These are phyloP conservation scores for Lates calcarifer DNA, from an alignment of 2,113 vertebrate genomes.

Conservation along the genomic window DNA sequence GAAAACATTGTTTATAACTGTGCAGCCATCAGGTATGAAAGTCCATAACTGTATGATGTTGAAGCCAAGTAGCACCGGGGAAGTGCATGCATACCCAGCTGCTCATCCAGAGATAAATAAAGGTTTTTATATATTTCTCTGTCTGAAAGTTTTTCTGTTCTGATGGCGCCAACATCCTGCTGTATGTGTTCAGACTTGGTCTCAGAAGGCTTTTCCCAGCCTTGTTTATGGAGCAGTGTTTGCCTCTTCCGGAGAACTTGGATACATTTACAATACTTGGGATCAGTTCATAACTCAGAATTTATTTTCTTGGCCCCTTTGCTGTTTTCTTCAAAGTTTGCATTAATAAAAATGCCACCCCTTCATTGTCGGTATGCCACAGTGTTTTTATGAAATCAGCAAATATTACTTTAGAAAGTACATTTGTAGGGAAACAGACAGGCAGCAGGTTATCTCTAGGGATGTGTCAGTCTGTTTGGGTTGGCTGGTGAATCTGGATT, in stretches of 20 bases:
- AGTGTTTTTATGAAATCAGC: conserved; percentile 52
- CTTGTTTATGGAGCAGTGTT: not conserved
- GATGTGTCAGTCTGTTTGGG: conserved; percentile 35
- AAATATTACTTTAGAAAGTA: conserved; percentile 50
- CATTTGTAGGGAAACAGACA: conserved; percentile 41
- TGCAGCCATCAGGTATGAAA: conserved; percentile 55
- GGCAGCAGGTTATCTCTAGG: conserved; percentile 41
- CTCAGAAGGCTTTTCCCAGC: not conserved
- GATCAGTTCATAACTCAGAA: conserved; percentile 39
- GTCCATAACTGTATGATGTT: conserved; percentile 40
- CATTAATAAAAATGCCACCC: conserved; percentile 42
- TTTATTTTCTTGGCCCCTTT: conserved; percentile 37
- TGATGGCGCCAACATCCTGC: conserved; percentile 1
- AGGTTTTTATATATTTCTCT: conserved; percentile 34
- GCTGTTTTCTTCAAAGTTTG: conserved; percentile 36
- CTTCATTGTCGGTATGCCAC: conserved; percentile 23
- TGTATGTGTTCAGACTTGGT: not conserved
- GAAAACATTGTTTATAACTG: conserved; percentile 73
- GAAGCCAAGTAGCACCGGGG: conserved; percentile 12
- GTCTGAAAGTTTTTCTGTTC: not conserved
- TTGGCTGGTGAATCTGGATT: conserved; percentile 30
- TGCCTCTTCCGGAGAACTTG: conserved; percentile 11
- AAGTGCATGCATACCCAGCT: conserved; percentile 2
- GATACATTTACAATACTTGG: not conserved
- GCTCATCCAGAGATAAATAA: conserved; percentile 18